A percentile compares a stretch with the other conserved stretches of the same genome.
phyloP scores from a whole-genome alignment of 2,888 invertebrate genomes.

The Hydropsyche betteni region DNA sequence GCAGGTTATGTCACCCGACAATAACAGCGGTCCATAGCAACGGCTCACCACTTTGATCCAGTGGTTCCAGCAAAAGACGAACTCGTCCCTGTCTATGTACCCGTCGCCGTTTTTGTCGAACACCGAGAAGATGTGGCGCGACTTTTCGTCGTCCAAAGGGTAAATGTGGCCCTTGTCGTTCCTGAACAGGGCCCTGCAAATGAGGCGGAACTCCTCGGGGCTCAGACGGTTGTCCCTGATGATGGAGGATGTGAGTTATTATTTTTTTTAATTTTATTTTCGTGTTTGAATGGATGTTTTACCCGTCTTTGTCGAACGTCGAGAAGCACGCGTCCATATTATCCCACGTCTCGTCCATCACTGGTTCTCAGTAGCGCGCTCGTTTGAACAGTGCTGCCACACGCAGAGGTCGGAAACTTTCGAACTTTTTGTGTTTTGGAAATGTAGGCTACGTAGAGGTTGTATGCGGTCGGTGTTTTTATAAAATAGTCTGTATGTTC shows the following conservation, averaged over 20 bases:
- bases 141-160: slow-evolving; percentile 73
- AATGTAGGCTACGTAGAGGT: too few relatives aligned
- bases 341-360: slow-evolving; percentile 67
- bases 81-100: slow-evolving; percentile 82
- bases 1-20: too few relatives aligned
- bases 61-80: slow-evolving; percentile 87
- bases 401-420: too few relatives aligned
- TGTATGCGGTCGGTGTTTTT: too few relatives aligned
- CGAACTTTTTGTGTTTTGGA: too few relatives aligned
- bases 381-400: neutral
- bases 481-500: too few relatives aligned
- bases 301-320: slow-evolving; percentile 91
- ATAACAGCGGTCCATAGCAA: too few relatives aligned
- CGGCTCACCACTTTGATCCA: slow-evolving; percentile 85
- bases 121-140: slow-evolving; percentile 80
- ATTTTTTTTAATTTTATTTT: slow-evolving; percentile 1
- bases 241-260: slow-evolving; percentile 6
- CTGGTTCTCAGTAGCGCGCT: slow-evolving; percentile 37
- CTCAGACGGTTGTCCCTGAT: slow-evolving; percentile 80
- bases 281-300: too few relatives aligned
- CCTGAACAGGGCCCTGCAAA: slow-evolving; percentile 86
- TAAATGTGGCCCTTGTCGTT: slow-evolving; percentile 88
- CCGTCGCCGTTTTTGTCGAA: slow-evolving; percentile 83
- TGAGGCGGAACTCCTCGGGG: slow-evolving; percentile 78
- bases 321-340: slow-evolving; percentile 92